Conservation (phyloP, 2,888 invertebrate species). For the Napeogenes sylphis region DNA sequence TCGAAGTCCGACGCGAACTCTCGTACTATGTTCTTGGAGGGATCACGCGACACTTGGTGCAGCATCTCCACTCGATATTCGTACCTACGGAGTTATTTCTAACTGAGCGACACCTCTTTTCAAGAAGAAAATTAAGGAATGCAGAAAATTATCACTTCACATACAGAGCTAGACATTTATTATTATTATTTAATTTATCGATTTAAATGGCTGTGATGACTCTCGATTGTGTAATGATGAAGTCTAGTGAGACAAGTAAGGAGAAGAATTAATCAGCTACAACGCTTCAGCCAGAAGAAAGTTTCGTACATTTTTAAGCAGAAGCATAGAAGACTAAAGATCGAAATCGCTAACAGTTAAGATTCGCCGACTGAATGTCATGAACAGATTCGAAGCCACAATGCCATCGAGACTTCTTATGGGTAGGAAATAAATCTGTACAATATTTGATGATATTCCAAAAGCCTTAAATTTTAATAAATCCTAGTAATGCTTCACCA, state of each 20-base stretch:
- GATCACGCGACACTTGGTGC: constrained; percentile 90
- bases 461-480: constrained; percentile 12
- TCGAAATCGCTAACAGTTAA: constrained; percentile 19
- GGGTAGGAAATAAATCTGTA: constrained; percentile 1
- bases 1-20: constrained; percentile 98
- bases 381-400: neutral
- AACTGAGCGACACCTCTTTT: neutral
- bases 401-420: neutral
- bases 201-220: neutral
- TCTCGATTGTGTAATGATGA: neutral
- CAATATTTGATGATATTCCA: constrained; percentile 13
- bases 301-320: constrained; percentile 24
- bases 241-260: constrained; percentile 3
- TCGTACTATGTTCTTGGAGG: constrained; percentile 91
- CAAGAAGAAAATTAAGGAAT: neutral
- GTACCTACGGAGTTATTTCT: constrained; percentile 75
- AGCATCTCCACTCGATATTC: constrained; percentile 97
- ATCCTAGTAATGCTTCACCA: constrained; percentile 17
- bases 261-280: constrained; percentile 22
- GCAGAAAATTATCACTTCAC: constrained; percentile 5
- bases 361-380: neutral
- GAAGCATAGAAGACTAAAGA: constrained; percentile 26
- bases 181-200: neutral
- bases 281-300: constrained; percentile 30
- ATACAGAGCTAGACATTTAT: neutral